Evolutionary conservation across 2,888 invertebrate species (phyloP).

Genomic region (Poecilus cupreus): DNA sequence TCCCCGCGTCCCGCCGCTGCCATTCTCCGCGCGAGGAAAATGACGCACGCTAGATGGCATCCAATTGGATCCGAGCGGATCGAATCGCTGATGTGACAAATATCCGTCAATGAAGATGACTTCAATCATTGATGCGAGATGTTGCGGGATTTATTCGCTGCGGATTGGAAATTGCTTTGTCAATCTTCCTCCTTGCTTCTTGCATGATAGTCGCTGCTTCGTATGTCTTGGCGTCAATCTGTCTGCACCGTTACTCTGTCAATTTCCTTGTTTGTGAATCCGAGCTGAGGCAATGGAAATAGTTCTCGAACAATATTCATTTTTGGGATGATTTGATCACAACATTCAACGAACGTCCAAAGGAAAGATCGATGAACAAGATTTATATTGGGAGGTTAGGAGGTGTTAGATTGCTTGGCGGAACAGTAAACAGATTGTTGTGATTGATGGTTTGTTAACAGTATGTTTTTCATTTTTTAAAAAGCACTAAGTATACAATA

Average conservation of each 20-base stretch:
- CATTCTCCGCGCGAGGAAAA: conserved; percentile 11
- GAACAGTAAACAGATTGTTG: not conserved
- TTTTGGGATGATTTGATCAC: not conserved
- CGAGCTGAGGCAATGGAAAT: not conserved
- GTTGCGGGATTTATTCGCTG: conserved; percentile 23
- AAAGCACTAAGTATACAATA: not conserved
- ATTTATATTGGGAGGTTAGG: not conserved
- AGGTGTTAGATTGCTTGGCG: not conserved
- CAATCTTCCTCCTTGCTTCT: conserved; percentile 19
- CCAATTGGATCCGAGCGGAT: conserved; percentile 15
- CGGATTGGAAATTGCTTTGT: conserved; percentile 30
- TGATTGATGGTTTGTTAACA: not conserved
- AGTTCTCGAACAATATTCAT: not conserved
- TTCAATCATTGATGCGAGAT: conserved; percentile 34
- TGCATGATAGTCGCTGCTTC: not conserved
- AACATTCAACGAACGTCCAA: not conserved
- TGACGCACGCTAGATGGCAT: conserved; percentile 12
- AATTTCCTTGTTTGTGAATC: not conserved
- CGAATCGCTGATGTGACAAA: conserved; percentile 37
- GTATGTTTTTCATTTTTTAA: no score
- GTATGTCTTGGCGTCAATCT: not conserved
- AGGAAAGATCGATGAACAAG: not conserved
- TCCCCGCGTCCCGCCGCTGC: not conserved
- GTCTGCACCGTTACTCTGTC: not conserved
- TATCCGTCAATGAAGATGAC: conserved; percentile 31